Base-by-base conservation (phyloP, 2,113 vertebrate genomes). In the Monarcha castaneiventris region DNA sequence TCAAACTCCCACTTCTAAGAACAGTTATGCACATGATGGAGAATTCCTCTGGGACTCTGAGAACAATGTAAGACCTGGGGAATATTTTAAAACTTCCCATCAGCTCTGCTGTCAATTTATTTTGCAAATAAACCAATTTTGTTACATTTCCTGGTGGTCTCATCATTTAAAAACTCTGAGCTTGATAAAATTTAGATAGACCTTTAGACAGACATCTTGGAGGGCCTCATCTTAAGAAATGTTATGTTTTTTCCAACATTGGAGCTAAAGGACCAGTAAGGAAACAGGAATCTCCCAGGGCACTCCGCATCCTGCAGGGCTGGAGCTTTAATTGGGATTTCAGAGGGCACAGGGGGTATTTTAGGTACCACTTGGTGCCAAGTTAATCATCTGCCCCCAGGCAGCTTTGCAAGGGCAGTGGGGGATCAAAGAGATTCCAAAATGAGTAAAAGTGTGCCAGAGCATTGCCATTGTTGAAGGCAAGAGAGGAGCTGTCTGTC, bases 1-100 rank as follows among this genome's bases (percentile, higher is more conserved):
- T 51, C 26, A 26, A 59, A 35, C 7, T 80, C 21, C 6, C 25
- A 8, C n/a, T 58, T 4, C 0, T 55, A 43, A 66, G 21, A 32
- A 20, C 19, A 35, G 13, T 68, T 59, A 9, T 7, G 11, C 0
- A 0, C 5, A 1, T 6, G 29, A 4, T 55, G 16, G 64, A 37
- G 64, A 41, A 78, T 54, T 63, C 62, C 23, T 48, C 54, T 49
- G 35, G 73, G 22, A 22, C 20, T 16, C 22, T 14, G 46, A 67
- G 37, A 64, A 17, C 16, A 19, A 10, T 1, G 4, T 9, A 35
- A 77, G 4, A 69, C 16, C 41, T 54, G 15, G 15, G 23, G 27
- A 75, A 85, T 17, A 48, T 41, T 32, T 51, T 18, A 51, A 58
- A 81, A 18, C 26, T 56, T 71, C 17, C 66, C 33, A 48, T n/a